These are phyloP conservation scores for Pyrochroa serraticornis DNA, from an alignment of 2,888 invertebrate species.

Conservation along the genomic window DNA sequence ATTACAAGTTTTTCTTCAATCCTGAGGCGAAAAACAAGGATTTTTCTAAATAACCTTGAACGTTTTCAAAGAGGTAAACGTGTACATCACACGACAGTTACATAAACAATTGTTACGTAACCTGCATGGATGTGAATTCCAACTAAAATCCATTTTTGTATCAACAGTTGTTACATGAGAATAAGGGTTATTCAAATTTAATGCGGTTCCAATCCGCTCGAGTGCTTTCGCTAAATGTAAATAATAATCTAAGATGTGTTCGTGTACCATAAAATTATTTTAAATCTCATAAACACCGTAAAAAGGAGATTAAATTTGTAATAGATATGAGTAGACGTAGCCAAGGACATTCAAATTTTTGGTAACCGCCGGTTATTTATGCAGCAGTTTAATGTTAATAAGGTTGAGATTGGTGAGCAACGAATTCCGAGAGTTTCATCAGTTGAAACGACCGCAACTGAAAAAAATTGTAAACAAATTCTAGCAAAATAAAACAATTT, in stretches of 20 bases:
- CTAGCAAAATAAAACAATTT: neutral
- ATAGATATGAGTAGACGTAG: conserved; percentile 16
- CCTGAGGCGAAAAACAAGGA: no score
- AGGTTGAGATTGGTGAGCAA: neutral
- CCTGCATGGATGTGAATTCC: conserved; percentile 13
- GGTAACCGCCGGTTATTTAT: conserved; percentile 17
- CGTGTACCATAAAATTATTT: conserved; percentile 24
- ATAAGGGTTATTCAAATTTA: conserved; percentile 15
- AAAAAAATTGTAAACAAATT: neutral
- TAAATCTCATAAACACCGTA: conserved; percentile 26
- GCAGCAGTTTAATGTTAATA: neutral
- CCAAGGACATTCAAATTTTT: conserved; percentile 20
- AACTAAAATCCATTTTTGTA: conserved; percentile 19
- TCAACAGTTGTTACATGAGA: neutral
- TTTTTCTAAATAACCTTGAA: no score
- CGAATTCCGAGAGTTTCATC: neutral
- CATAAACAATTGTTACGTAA: no score
- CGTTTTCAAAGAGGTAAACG: no score
- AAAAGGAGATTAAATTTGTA: conserved; percentile 24
- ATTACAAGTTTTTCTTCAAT: no score
- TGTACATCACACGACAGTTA: no score
- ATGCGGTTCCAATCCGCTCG: conserved; percentile 13
- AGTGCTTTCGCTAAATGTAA: conserved; percentile 21
- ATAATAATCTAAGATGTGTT: conserved; percentile 14
- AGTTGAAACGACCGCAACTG: neutral